These are phyloP conservation scores for Mesocentrotus franciscanus DNA, from an alignment of 53 echinoderm and acorn worm genomes.

Conservation along the genomic window DNA sequence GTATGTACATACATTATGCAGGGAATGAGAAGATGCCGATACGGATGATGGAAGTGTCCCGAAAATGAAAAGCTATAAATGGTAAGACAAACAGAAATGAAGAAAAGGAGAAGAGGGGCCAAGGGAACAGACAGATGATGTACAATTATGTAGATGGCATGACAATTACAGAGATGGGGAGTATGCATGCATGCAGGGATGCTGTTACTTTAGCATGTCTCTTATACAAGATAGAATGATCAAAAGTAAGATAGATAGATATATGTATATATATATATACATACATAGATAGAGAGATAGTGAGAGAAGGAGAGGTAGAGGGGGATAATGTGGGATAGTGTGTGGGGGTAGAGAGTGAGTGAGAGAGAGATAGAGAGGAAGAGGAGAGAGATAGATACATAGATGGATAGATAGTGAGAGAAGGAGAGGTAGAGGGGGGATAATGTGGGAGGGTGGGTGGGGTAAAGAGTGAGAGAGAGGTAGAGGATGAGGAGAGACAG, in stretches of 20 bases:
- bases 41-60: not conserved
- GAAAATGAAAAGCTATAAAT: not conserved
- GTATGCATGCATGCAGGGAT: too few species aligned
- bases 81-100: too few species aligned
- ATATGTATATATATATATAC: not conserved
- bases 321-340: not conserved
- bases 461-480: not conserved
- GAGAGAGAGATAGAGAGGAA: not conserved
- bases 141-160: too few species aligned
- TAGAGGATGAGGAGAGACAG: not conserved
- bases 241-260: too few species aligned
- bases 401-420: not conserved
- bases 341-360: not conserved
- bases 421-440: not conserved
- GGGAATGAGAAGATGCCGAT: not conserved
- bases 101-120: too few species aligned
- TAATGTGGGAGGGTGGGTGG: too few species aligned
- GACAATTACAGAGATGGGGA: too few species aligned
- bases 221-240: too few species aligned
- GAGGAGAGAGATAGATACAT: not conserved
- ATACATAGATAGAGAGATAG: not conserved
- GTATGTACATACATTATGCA: not conserved
- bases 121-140: too few species aligned
- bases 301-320: not conserved
- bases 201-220: too few species aligned